Base-by-base conservation (phyloP, 2,113 vertebrate genomes). In the Melanocharis versteri region DNA sequence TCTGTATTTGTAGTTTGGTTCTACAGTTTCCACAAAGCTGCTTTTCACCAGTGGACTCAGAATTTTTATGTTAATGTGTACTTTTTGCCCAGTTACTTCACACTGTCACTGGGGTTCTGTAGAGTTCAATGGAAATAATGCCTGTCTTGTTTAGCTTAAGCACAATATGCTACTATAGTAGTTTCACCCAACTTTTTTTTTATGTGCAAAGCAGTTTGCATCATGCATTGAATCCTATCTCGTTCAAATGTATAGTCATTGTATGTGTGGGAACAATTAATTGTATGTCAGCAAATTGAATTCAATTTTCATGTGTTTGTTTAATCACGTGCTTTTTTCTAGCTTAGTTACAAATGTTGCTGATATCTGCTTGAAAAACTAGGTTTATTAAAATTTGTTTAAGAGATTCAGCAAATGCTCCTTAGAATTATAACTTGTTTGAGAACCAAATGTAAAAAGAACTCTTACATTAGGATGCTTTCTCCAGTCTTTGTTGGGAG, bases 11-110 rank as follows among this genome's bases (percentile, higher is more conserved):
- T 88, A 42, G 5, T 62, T 79, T 18, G 44, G 9, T 85, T 85
- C 61, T 72, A 5, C 40, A 23, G 37, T 81, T 95, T 88, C 33
- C 42, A 94, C 76, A 95, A 96, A 93, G 75, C 92, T 78, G 24
- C 71, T 90, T 94, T 96, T 96, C 91, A 93, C 33, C 39, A 73
- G 21, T n/a, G 75, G 86, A n/a, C 79, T 93, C 42, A 35, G 92
- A 80, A 93, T 91, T 97, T 96, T 97, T 93, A 96, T 96, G 94
- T 83, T 95, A 96, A 96, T 96, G 42, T 91, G 71, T 77, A 4
- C 58, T 77, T 20, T 82, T 92, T 80, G 39, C n/a, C 10, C 47
- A 42, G 53, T 95, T 66, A 70, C 82, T 91, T 94, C 84, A 80
- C 57, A 50, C 62, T 90, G 91, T 90, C 90, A 70, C 66, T 83